These are phyloP conservation scores for Sinotaia quadrata DNA, from an alignment of 2,888 invertebrate species.

Conservation along the genomic window DNA sequence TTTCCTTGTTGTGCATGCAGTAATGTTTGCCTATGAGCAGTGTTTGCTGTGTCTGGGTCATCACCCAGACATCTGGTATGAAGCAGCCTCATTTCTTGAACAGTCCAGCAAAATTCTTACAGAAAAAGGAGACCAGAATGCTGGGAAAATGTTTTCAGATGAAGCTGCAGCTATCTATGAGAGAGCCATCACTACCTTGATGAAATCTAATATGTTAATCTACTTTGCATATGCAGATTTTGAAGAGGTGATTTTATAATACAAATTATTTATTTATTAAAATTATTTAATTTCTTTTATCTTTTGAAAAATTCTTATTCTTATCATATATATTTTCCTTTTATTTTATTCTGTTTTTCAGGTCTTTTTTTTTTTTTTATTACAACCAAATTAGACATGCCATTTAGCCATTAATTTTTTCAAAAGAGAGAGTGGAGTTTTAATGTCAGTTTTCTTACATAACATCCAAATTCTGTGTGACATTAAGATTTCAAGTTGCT, in stretches of 20 bases:
- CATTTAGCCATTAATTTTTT: no score
- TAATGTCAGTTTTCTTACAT: no score
- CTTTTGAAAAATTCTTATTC: background rate
- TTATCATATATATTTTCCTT: background rate
- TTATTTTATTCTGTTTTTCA: background rate
- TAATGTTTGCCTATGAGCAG: constrained; percentile 99
- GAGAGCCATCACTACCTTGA: constrained; percentile 88
- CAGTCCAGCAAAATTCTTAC: constrained; percentile 92
- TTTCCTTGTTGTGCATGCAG: constrained; percentile 73
- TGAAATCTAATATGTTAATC: constrained; percentile 91
- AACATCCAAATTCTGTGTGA: no score
- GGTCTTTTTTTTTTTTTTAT: background rate
- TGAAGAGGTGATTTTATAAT: constrained; percentile 80
- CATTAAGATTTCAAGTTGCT: no score
- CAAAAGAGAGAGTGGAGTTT: no score
- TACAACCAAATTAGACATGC: background rate
- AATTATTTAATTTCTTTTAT: background rate
- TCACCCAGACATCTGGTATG: constrained; percentile 97
- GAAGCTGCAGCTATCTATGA: constrained; percentile 97
- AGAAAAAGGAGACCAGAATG: constrained; percentile 96
- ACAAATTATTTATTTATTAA: background rate
- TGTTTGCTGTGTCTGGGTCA: constrained; percentile 95
- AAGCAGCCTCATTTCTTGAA: constrained; percentile 97
- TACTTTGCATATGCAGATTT: constrained; percentile 99
- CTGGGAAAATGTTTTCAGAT: constrained; percentile 91